Evolutionary conservation across 2,888 invertebrate species (phyloP).

Genomic region (Leptopilina drosophilae): DNA sequence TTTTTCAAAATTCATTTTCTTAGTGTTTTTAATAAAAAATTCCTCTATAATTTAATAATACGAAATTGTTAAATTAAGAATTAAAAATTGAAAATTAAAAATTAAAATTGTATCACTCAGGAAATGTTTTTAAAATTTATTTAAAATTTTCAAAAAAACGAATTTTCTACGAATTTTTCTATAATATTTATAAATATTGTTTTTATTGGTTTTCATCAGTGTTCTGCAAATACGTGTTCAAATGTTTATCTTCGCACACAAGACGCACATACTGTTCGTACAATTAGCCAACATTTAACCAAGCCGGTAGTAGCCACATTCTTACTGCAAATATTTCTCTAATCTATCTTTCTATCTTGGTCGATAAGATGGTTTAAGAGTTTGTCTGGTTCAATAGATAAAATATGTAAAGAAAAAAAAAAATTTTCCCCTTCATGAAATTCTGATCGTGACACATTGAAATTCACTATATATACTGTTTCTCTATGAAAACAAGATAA

Average conservation of each 20-base stretch:
- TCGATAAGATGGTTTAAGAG: slow-evolving; percentile 30
- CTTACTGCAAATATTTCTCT: slow-evolving; percentile 31
- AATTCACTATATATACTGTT: not conserved
- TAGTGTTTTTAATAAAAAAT: too few relatives aligned
- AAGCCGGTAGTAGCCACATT: slow-evolving; percentile 21
- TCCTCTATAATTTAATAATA: too few relatives aligned
- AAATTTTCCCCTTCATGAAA: not conserved
- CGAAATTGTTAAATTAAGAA: too few relatives aligned
- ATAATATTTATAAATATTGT: too few relatives aligned
- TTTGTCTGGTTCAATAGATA: slow-evolving; percentile 1
- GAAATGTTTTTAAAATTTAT: too few relatives aligned
- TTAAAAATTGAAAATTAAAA: too few relatives aligned
- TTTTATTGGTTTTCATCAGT: too few relatives aligned
- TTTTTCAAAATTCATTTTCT: too few relatives aligned
- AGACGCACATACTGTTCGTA: not conserved
- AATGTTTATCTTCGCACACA: slow-evolving; percentile 19
- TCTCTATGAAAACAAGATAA: slow-evolving; percentile 8
- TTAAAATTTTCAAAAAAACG: too few relatives aligned
- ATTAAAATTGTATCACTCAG: too few relatives aligned
- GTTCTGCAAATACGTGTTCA: not conserved
- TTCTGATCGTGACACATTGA: slow-evolving; percentile 18
- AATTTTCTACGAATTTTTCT: too few relatives aligned
- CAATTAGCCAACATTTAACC: slow-evolving; percentile 39
- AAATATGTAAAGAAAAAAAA: not conserved
- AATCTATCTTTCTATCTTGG: slow-evolving; percentile 17